These are phyloP conservation scores for Drosophila anceps DNA, from an alignment of 2,888 invertebrate genomes.

Conservation along the genomic window DNA sequence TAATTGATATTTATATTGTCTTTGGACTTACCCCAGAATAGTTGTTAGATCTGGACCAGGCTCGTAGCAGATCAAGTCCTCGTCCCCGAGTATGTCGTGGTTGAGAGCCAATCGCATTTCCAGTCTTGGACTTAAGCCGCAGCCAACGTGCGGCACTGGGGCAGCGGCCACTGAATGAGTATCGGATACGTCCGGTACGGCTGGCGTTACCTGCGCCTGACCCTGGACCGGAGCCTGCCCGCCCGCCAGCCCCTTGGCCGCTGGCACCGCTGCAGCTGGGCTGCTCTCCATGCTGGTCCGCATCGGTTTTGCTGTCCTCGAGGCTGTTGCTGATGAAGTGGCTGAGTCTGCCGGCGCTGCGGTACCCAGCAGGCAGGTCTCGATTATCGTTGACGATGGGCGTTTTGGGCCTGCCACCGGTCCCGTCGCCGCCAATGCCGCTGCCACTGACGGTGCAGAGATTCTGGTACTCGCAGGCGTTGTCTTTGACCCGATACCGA, in stretches of 20 bases:
- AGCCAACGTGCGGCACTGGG: conserved; percentile 79
- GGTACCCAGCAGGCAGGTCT: conserved; percentile 84
- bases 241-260: conserved; percentile 44
- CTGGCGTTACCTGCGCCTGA: conserved; percentile 11
- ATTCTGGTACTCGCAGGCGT: conserved; percentile 63
- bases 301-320: conserved; percentile 78
- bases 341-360: conserved; percentile 78
- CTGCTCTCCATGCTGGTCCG: conserved; percentile 46
- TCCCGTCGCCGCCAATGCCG: conserved; percentile 35
- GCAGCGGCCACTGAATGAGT: conserved; percentile 64
- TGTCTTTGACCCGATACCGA: conserved; percentile 74
- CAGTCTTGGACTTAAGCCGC: conserved; percentile 88
- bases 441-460: conserved; percentile 46
- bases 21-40: conserved; percentile 84
- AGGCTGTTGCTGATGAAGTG: conserved; percentile 84
- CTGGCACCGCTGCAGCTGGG: conserved; percentile 45
- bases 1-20: not conserved
- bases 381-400: conserved; percentile 84
- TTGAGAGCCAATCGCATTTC: conserved; percentile 89
- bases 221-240: conserved; percentile 8
- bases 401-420: conserved; percentile 72
- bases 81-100: conserved; percentile 87
- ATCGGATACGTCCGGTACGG: conserved; percentile 53
- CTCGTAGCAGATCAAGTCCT: conserved; percentile 86
- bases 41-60: conserved; percentile 86